Evolutionary conservation across 2,888 invertebrate genomes (phyloP), one percentile per base, ranked within the genome.

Genomic region (Metellina segmentata): DNA sequence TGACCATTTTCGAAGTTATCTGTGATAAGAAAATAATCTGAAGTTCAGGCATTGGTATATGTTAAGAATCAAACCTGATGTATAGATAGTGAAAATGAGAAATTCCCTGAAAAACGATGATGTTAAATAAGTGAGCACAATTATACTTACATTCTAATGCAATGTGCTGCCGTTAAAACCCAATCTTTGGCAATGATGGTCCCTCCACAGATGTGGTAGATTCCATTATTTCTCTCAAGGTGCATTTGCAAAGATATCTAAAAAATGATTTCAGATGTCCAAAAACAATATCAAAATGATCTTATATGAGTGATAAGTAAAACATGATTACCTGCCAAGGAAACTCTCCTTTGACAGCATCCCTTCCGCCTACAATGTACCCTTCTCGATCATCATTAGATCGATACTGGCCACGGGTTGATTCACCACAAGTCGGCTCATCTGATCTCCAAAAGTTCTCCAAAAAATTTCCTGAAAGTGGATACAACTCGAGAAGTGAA

Each of bases 101-200:
- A 34, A 34, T 34, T 34, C 34, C 34, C 34, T 34, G 34, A 34
- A 34, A 34, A 34, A 34, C 34, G 34, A 34, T 34, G 34, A 34
- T 34, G 34, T 34, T 34, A 34, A 4, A 34, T 34, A 34, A n/a
- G 6, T 69, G n/a, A 34, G 4, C 34, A 34, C 34, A 34, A 34
- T 74, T 19, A 34, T 34, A 74, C 92, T 92, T 92, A 92, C 92
- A 89, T 20, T 7, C 70, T 61, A 49, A 92, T 82, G 52, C 92
- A 92, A 72, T 92, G 92, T 16, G 92, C 92, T 48, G 92, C 92
- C 11, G 92, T 92, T 11, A 92, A 20, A 34, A 92, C 87, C 92
- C 92, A 92, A 8, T 87, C 52, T 91, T 82, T 90, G 52, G 88
- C 91, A 88, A 90, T 92, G 9, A 92, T 89, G 19, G 91, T 92